phyloP scores from a whole-genome alignment of 2,797 vertebrate genomes.

The Podarcis siculus region DNA sequence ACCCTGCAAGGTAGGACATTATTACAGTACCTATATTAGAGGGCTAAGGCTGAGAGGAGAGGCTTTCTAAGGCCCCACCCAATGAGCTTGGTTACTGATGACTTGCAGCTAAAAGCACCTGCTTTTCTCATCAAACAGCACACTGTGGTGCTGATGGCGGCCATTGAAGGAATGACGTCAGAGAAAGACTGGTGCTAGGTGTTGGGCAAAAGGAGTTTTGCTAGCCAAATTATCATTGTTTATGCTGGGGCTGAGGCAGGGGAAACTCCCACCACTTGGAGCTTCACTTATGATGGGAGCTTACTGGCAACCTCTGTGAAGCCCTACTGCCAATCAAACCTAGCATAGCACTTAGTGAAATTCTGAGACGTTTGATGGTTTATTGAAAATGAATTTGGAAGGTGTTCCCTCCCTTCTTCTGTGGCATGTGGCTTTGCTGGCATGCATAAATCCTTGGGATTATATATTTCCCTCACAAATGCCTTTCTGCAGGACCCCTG shows the following conservation, averaged over 20 bases:
- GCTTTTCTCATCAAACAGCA: neutral
- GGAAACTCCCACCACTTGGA: neutral
- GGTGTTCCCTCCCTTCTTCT: neutral
- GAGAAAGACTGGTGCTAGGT: neutral
- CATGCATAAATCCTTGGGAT: neutral
- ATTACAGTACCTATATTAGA: neutral
- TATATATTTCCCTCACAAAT: neutral
- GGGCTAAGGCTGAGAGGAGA: too few species aligned
- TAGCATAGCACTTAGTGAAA: neutral
- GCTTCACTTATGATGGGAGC: neutral
- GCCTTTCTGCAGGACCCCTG: neutral
- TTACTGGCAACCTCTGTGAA: neutral
- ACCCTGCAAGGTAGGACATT: neutral
- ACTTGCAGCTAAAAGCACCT: neutral
- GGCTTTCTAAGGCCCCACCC: neutral
- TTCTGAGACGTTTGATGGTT: neutral
- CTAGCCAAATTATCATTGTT: neutral
- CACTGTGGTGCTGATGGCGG: neutral
- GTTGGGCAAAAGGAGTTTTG: neutral
- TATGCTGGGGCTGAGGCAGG: neutral
- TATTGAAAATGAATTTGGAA: neutral
- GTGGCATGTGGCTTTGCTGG: neutral
- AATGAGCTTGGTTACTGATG: neutral
- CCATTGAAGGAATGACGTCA: neutral
- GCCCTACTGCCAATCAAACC: neutral